These are phyloP conservation scores for Chrysomela aeneicollis DNA, from an alignment of 2,888 invertebrate genomes.

Conservation along the genomic window DNA sequence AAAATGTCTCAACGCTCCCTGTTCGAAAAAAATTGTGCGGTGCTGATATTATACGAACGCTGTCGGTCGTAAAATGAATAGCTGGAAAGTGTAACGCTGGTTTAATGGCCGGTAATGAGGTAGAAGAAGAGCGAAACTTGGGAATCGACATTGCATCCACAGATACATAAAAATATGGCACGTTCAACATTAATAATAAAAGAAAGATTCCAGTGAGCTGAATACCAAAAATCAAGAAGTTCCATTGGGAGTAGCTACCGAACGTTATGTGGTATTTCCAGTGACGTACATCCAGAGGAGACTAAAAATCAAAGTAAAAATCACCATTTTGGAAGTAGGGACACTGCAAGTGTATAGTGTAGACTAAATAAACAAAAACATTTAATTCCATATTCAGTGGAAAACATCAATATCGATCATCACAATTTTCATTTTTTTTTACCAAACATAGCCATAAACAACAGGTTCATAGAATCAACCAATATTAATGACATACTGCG, in stretches of 20 bases:
- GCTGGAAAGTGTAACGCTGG: slow-evolving; percentile 14
- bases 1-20: no score
- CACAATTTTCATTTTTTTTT: no score
- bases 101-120: slow-evolving; percentile 33
- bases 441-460: no score
- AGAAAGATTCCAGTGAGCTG: slow-evolving; percentile 52
- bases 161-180: slow-evolving; percentile 55
- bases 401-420: no score
- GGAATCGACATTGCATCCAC: slow-evolving; percentile 46
- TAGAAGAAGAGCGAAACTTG: slow-evolving; percentile 45
- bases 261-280: slow-evolving; percentile 44
- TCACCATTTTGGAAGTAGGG: no score
- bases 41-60: neutral
- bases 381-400: no score
- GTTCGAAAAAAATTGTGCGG: neutral
- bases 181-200: slow-evolving; percentile 57
- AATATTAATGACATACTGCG: neutral
- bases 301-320: no score
- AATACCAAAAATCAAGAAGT: slow-evolving; percentile 56
- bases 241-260: slow-evolving; percentile 51
- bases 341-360: no score
- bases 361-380: no score
- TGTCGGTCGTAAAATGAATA: slow-evolving; percentile 1
- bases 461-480: no score
- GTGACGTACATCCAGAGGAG: slow-evolving; percentile 34